Conservation (phyloP, 2,797 vertebrate species). For the Catharus ustulatus region DNA sequence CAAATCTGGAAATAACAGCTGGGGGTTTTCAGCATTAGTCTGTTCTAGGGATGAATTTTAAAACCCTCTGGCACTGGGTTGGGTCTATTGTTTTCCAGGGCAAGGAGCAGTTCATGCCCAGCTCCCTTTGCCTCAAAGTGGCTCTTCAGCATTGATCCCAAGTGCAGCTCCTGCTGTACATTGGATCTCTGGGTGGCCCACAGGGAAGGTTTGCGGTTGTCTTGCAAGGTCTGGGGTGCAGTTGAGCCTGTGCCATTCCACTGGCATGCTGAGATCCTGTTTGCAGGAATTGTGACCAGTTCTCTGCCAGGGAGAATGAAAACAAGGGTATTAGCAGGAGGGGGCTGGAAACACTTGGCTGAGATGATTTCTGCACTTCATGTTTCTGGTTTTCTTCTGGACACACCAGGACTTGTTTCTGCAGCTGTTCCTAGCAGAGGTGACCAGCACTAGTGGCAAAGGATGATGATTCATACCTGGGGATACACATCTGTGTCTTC, state of each 20-base stretch:
- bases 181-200: background rate
- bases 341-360: background rate
- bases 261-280: background rate
- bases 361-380: background rate
- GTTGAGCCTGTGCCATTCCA: background rate
- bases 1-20: slow-evolving; percentile 23
- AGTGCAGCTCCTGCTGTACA: background rate
- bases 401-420: background rate
- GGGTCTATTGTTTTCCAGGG: slow-evolving; percentile 3
- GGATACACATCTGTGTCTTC: background rate
- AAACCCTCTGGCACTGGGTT: background rate
- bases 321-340: background rate
- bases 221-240: background rate
- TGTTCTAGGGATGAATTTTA: background rate
- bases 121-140: background rate
- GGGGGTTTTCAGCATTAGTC: background rate
- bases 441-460: background rate
- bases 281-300: background rate
- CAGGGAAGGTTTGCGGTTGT: background rate
- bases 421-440: background rate
- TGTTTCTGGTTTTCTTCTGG: background rate
- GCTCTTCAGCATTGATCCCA: background rate
- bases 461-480: background rate
- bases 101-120: background rate
- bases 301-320: background rate